Evolutionary conservation across 92 coral and sea anemone genomes (phyloP), one percentile per base, ranked within the genome.

Genomic region (Muricea muricata): DNA sequence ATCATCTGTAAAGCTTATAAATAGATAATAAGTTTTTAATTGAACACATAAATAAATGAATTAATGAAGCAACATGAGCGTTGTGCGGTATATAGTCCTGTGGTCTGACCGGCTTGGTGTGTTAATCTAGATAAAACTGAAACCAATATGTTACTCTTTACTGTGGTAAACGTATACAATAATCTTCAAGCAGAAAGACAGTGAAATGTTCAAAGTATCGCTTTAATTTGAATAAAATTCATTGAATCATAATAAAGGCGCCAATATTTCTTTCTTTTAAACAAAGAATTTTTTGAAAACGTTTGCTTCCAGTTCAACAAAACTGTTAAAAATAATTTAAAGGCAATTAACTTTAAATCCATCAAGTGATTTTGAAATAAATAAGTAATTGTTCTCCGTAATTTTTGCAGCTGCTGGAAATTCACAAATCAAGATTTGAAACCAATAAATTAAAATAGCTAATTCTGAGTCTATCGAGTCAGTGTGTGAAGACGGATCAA

Each of bases 311-410:
- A n/a, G n/a, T n/a, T n/a, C 15, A 63, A 31, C 12, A 28, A 60
- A 28, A 24, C 70, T 28, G n/a, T n/a, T 63, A 63, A 75, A 75
- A 50, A 23, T 52, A 1, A 75, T 75, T 50, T 29, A 18, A 52
- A 75, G 30, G 31, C 80, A 75, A 47, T 75, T 75, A 75, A 75
- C 7, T n/a, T 20, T 75, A 75, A 75, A 75, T 29, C 65, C 24
- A 75, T 75, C 61, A 75, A 50, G 65, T 29, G 65, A 47, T 63
- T 6, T 17, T 26, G 42, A 42, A 73, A 73, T 45, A 18, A 75
- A 75, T 75, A 28, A 50, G 80, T 75, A 75, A 75, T 75, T 47
- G 35, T 25, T 47, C 23, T 46, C 80, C 80, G 65, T 47, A 65
- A 75, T 47, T 73, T 37, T n/a, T 15, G 65, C 80, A 47, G 80